A percentile compares a stretch with the other conserved stretches of the same genome.
Evolutionary conservation across 2,113 vertebrate species (phyloP).

Genomic region (Suricata suricatta): DNA sequence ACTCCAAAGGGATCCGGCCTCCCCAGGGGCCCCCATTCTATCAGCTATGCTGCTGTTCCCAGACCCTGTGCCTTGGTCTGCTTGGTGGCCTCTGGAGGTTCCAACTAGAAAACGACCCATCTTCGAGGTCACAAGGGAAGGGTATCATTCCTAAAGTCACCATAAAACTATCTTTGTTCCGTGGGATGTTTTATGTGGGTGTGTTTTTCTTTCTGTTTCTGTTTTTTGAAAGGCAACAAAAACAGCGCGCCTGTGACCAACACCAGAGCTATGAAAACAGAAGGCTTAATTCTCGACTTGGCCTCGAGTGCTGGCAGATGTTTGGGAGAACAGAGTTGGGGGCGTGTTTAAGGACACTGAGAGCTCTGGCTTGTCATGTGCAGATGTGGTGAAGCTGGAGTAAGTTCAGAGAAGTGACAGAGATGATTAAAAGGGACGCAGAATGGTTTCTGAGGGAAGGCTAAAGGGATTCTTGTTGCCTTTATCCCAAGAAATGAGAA

Average conservation of each 20-base stretch:
- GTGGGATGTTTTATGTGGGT: background rate
- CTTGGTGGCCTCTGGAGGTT: background rate
- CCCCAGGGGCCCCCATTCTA: background rate
- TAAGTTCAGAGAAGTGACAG: constrained; percentile 73
- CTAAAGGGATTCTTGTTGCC: constrained; percentile 63
- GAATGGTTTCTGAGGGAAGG: constrained; percentile 61
- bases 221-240: background rate
- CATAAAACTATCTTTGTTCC: background rate
- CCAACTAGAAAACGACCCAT: background rate
- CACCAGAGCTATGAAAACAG: constrained; percentile 36
- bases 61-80: background rate
- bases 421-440: constrained; percentile 77
- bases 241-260: constrained; percentile 14
- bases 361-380: constrained; percentile 59
- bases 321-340: constrained; percentile 24
- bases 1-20: background rate
- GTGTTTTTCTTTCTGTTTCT: background rate
- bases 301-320: constrained; percentile 57
- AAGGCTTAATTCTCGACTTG: constrained; percentile 57
- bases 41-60: too few relatives aligned
- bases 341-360: constrained; percentile 29
- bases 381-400: constrained; percentile 71
- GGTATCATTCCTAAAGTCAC: background rate
- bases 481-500: constrained; percentile 78
- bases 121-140: background rate